Evolutionary conservation across 2,797 vertebrate species (phyloP).

Genomic region (Paramormyrops hopkinsi): DNA sequence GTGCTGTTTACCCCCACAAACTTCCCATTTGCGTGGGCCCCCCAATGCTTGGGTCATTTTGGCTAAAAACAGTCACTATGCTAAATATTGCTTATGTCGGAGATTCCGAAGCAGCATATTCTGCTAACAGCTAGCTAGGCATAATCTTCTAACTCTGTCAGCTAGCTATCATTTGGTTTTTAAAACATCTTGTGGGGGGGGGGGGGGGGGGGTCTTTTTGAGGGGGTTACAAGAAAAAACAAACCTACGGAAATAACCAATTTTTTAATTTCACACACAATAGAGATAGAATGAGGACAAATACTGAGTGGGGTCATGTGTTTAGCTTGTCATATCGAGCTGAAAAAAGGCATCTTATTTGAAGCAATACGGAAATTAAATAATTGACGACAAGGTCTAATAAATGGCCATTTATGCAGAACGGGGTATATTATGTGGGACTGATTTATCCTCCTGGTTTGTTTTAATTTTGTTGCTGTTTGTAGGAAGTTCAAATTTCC

Average conservation of each 20-base stretch:
- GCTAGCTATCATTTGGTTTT: not conserved
- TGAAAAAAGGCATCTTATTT: not conserved
- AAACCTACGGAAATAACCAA: not conserved
- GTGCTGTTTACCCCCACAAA: not conserved
- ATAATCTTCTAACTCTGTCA: not conserved
- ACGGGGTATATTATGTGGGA: not conserved
- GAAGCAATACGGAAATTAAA: not conserved
- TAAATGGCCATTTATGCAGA: not conserved
- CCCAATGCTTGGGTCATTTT: not conserved
- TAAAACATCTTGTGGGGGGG: not conserved
- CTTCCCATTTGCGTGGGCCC: not conserved
- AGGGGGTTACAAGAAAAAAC: not conserved
- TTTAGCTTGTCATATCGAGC: not conserved
- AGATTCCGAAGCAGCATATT: not conserved
- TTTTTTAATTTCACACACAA: not conserved
- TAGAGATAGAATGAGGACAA: not conserved
- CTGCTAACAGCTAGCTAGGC: not conserved
- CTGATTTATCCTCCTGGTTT: not conserved
- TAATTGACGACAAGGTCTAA: not conserved
- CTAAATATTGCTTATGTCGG: not conserved
- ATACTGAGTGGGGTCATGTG: not conserved
- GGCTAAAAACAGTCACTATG: not conserved
- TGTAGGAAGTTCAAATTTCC: not conserved
- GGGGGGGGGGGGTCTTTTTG: not conserved
- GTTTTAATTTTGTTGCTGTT: not conserved